Conservation (phyloP, 2,888 invertebrate genomes). For the Chrysodeixis includens region DNA sequence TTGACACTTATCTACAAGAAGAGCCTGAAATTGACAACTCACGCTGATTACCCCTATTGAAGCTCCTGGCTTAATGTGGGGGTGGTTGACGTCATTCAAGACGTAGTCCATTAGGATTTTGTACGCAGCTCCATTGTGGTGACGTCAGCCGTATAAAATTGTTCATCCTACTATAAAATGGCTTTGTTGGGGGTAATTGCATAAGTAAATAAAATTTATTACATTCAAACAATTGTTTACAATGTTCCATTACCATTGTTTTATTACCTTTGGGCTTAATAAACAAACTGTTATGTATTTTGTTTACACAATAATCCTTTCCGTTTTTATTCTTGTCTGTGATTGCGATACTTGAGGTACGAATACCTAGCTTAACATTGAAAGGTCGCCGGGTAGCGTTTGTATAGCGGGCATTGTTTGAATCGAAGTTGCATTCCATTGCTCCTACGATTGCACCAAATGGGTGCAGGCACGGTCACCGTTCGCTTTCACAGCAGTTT, state of each 20-base stretch:
- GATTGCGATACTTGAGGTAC: constrained; percentile 11
- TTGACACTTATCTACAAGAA: constrained; percentile 48
- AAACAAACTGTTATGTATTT: not conserved
- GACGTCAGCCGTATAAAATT: constrained; percentile 56
- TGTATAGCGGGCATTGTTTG: constrained; percentile 63
- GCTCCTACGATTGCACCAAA: constrained; percentile 65
- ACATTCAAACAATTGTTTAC: not conserved
- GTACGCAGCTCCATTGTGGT: constrained; percentile 50
- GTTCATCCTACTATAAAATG: constrained; percentile 15
- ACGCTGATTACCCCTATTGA: constrained; percentile 56
- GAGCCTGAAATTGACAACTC: constrained; percentile 52
- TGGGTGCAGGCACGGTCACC: constrained; percentile 64
- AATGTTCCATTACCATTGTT: not conserved
- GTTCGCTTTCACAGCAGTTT: constrained; percentile 59
- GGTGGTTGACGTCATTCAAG: constrained; percentile 69
- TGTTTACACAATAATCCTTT: not conserved
- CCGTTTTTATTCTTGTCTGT: not conserved
- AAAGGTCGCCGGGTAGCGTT: constrained; percentile 58
- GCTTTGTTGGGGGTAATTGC: constrained; percentile 15
- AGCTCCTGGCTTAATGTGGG: constrained; percentile 55
- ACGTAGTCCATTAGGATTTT: constrained; percentile 58
- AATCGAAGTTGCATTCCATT: constrained; percentile 67
- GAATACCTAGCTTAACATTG: constrained; percentile 44
- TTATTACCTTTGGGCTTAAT: not conserved
- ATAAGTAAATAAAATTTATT: constrained; percentile 11